These are phyloP conservation scores for Megamerina dolium DNA, from an alignment of 2,888 invertebrate genomes.

Conservation along the genomic window DNA sequence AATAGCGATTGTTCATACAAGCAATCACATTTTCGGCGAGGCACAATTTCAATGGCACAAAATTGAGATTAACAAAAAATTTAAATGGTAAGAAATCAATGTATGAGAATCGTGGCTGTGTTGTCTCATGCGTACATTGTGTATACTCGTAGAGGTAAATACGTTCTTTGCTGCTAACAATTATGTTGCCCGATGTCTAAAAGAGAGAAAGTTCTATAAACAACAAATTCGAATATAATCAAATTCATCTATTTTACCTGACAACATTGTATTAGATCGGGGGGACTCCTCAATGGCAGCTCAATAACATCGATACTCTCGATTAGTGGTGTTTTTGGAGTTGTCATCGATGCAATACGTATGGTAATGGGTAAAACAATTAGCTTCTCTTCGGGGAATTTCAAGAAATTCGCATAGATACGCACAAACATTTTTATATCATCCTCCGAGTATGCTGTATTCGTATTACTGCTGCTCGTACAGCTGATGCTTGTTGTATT, in stretches of 20 bases:
- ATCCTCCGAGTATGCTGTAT: slow-evolving; percentile 43
- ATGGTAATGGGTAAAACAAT: slow-evolving; percentile 52
- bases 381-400: slow-evolving; percentile 41
- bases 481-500: slow-evolving; percentile 40
- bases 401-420: slow-evolving; percentile 67
- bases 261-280: slow-evolving; percentile 59
- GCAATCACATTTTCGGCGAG: slow-evolving; percentile 65
- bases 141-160: slow-evolving; percentile 57
- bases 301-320: slow-evolving; percentile 69
- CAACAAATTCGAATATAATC: neutral
- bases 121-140: slow-evolving; percentile 61
- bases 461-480: slow-evolving; percentile 42
- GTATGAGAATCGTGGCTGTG: slow-evolving; percentile 56
- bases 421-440: slow-evolving; percentile 53
- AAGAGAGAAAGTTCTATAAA: neutral
- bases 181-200: slow-evolving; percentile 42
- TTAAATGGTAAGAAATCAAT: slow-evolving; percentile 65
- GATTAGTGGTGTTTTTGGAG: slow-evolving; percentile 61
- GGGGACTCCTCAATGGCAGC: slow-evolving; percentile 57
- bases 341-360: slow-evolving; percentile 68
- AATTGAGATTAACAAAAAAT: slow-evolving; percentile 60
- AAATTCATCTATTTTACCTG: slow-evolving; percentile 44
- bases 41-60: slow-evolving; percentile 56
- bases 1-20: slow-evolving; percentile 56
- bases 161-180: slow-evolving; percentile 42